Conservation (phyloP, 2,113 vertebrate species). For the Halcyon malimbica region DNA sequence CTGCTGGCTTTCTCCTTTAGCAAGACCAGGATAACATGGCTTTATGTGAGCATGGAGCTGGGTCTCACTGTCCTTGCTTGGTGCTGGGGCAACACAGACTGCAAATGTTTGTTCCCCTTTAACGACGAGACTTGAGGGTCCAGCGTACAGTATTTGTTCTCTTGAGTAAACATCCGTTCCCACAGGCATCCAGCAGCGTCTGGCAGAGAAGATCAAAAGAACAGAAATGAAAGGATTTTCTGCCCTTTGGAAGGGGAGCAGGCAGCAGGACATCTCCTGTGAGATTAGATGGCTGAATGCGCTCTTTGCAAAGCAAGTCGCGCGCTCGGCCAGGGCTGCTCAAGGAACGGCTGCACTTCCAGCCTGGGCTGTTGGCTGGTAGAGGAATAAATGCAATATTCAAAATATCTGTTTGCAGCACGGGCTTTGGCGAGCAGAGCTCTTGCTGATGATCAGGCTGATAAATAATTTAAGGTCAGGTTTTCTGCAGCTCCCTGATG, state of each 20-base stretch:
- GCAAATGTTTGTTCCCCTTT: constrained; percentile 28
- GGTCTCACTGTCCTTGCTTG: not conserved
- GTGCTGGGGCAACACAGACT: not conserved
- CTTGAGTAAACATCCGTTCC: constrained; percentile 44
- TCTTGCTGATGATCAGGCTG: not conserved
- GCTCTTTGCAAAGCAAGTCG: accelerated
- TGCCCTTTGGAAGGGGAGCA: not conserved
- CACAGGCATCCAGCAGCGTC: constrained; percentile 9
- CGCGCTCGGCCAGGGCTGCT: accelerated
- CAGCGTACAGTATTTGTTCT: not conserved
- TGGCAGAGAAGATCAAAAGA: constrained; percentile 35
- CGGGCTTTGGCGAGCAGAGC: not conserved
- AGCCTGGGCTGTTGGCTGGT: not conserved
- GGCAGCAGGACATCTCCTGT: not conserved
- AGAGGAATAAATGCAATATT: not conserved
- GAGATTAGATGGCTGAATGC: not conserved
- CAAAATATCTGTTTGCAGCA: not conserved
- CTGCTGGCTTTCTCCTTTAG: not conserved
- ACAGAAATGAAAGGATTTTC: not conserved
- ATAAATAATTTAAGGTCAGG: not conserved
- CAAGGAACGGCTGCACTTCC: accelerated
- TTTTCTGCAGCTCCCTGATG: not conserved
- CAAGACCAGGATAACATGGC: not conserved
- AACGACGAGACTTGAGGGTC: not conserved
- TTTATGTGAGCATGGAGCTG: not conserved